These are phyloP conservation scores for Jacana jacana DNA, from an alignment of 2,113 vertebrate genomes.

Conservation along the genomic window DNA sequence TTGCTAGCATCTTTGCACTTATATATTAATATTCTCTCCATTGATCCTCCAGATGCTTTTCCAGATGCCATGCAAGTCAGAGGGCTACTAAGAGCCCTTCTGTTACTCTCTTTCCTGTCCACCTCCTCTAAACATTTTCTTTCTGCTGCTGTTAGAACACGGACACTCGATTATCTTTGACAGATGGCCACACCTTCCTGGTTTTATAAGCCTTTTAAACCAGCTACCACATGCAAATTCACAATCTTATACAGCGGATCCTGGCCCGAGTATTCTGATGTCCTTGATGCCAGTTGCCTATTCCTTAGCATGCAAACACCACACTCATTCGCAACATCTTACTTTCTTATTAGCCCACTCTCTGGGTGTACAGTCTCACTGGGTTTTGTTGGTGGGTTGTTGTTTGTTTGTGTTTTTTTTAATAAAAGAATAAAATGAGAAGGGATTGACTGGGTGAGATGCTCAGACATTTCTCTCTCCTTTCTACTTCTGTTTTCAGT, in stretches of 20 bases:
- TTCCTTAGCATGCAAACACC: not conserved
- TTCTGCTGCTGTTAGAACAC: not conserved
- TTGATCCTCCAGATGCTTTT: not conserved
- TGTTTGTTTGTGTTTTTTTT: no score
- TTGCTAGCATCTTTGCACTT: not conserved
- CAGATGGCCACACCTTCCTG: not conserved
- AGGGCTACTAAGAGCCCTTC: not conserved
- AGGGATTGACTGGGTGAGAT: not conserved
- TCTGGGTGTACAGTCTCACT: not conserved
- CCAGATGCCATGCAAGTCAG: not conserved
- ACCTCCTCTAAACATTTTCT: not conserved
- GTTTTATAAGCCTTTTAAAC: not conserved
- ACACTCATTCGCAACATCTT: not conserved
- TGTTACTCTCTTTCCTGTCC: not conserved
- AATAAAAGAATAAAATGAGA: not conserved
- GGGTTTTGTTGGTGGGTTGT: no score
- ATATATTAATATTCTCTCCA: not conserved
- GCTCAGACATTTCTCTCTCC: not conserved
- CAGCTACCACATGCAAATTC: not conserved
- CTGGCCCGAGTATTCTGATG: not conserved
- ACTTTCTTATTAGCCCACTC: not conserved
- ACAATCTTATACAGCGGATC: fast-evolving
- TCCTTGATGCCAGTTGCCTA: not conserved
- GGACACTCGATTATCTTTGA: not conserved
- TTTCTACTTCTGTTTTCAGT: not conserved